These are phyloP conservation scores for Agapornis roseicollis DNA, from an alignment of 2,113 vertebrate species.

Conservation along the genomic window DNA sequence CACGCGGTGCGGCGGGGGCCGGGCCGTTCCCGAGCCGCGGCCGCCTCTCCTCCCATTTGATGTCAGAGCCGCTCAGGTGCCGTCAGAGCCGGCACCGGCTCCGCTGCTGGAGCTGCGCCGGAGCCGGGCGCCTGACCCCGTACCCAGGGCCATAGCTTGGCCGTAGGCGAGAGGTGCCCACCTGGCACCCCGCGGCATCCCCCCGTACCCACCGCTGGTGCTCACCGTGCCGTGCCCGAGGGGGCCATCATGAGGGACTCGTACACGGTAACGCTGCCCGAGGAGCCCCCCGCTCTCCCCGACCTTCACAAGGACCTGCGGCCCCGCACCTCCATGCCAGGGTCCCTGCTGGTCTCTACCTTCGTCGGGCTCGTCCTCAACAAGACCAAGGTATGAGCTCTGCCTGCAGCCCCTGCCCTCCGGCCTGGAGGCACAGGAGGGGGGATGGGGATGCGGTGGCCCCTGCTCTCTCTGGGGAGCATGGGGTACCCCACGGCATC, in stretches of 20 bases:
- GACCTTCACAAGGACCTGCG: conserved; percentile 80
- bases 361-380: conserved; percentile 94
- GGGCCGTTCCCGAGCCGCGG: conserved; percentile 6
- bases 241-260: conserved; percentile 83
- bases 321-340: conserved; percentile 74
- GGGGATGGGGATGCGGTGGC: fast-evolving
- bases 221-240: not conserved
- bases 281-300: conserved; percentile 81
- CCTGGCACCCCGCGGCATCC: not conserved
- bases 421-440: not conserved
- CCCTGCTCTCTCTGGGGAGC: not conserved
- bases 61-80: conserved; percentile 55
- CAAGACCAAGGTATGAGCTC: conserved; percentile 88
- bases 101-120: not conserved
- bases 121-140: not conserved
- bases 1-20: conserved; percentile 46
- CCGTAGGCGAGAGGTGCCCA: not conserved
- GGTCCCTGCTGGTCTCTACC: conserved; percentile 88
- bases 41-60: conserved; percentile 44
- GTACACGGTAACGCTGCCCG: conserved; percentile 87
- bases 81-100: conserved; percentile 29
- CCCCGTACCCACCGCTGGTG: not conserved
- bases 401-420: not conserved
- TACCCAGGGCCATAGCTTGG: not conserved
- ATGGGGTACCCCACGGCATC: not conserved